Evolutionary conservation across 2,888 invertebrate species (phyloP).

Genomic region (Coleophora flavipennella): DNA sequence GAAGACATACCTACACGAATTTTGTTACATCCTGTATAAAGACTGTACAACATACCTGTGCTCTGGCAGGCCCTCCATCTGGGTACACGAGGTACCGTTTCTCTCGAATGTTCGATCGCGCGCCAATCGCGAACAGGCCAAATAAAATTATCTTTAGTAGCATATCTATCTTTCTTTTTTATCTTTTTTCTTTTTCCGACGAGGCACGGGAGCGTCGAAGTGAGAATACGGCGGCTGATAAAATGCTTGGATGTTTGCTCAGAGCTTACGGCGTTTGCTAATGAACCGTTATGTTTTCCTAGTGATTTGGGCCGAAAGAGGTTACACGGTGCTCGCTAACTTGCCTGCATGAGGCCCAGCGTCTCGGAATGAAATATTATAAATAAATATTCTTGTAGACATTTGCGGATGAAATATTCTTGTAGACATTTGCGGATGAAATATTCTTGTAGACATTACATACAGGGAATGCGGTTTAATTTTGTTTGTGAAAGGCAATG

Average conservation of each 20-base stretch:
- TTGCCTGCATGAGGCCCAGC: background rate
- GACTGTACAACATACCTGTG: constrained; percentile 57
- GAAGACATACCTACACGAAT: no score
- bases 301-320: constrained; percentile 42
- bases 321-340: background rate
- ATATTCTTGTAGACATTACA: no score
- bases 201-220: constrained; percentile 30
- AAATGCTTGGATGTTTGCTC: constrained; percentile 51
- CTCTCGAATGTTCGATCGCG: constrained; percentile 41
- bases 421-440: no score
- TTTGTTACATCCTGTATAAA: no score
- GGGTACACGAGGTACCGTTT: constrained; percentile 73
- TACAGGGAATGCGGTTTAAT: no score
- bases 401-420: no score
- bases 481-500: no score
- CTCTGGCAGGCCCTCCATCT: constrained; percentile 70
- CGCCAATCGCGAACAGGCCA: constrained; percentile 35
- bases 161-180: constrained; percentile 6
- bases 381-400: no score
- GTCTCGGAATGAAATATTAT: no score
- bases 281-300: constrained; percentile 71
- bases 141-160: constrained; percentile 44
- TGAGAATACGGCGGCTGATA: constrained; percentile 51
- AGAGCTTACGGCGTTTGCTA: constrained; percentile 46
- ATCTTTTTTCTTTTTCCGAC: constrained; percentile 30